Evolutionary conservation across 2,888 invertebrate genomes (phyloP), one percentile per base, ranked within the genome.

Genomic region (Deroplatys truncata): DNA sequence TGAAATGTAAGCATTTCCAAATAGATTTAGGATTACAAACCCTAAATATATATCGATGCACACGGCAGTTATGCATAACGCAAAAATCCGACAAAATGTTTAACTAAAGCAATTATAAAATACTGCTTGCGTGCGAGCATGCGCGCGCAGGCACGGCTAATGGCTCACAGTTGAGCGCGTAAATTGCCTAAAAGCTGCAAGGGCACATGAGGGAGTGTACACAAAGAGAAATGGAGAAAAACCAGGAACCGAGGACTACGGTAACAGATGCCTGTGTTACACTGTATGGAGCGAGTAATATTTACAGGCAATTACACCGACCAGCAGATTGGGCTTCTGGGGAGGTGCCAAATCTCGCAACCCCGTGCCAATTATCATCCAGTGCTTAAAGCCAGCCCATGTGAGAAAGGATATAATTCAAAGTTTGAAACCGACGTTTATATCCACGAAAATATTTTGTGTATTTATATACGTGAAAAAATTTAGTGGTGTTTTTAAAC

Each of bases 231-330:
- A 72, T 7, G 25, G 9, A 72, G 20, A 72, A 20, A 72, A 72
- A 72, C 5, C 56, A 25, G 56, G 20, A 72, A 72, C 56, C 25
- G 56, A 72, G 56, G 25, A 72, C 25, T 72, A 25, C 25, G 13
- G 28, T 43, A 28, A 20, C 49, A 43, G 25, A 49, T 49, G 85
- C 87, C 87, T 82, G 31, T 82, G 83, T 87, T 82, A 83, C 87
- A 29, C 28, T 35, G 82, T 87, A 82, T 82, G 35, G 35, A 87
- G 82, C 86, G 88, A 88, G 84, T 89, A 88, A 90, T 90, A 90
- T 90, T 90, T 89, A 90, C 90, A 89, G 89, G 88, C 89, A 90
- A 89, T 89, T 90, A 90, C 90, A 88, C 89, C 85, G 31, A 82
- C n/a, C 31, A 90, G 85, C 89, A 90, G 89, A 89, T 89, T 90